Evolutionary conservation across 2,888 invertebrate genomes (phyloP).

Genomic region (Steinernema scapterisci): DNA sequence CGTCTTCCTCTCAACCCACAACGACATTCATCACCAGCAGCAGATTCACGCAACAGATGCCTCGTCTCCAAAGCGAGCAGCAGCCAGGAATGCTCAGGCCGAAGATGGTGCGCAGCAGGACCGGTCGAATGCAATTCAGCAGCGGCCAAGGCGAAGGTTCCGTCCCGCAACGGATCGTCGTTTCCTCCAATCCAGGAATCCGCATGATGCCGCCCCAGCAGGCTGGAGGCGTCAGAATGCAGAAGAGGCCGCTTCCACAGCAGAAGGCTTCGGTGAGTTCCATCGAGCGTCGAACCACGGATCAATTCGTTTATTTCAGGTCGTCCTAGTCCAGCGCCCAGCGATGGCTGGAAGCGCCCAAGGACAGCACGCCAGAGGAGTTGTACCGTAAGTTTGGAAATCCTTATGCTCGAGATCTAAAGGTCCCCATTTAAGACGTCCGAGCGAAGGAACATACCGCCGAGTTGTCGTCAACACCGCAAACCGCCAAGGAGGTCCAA

Average conservation of each 20-base stretch:
- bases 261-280: not conserved
- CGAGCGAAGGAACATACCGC: not conserved
- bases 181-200: not conserved
- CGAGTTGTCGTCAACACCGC: not conserved
- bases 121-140: not conserved
- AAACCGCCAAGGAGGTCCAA: not conserved
- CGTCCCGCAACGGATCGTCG: not conserved
- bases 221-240: not conserved
- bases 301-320: not conserved
- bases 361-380: not conserved
- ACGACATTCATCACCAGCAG: not conserved
- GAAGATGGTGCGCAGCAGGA: constrained; percentile 5
- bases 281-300: not conserved
- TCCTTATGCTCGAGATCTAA: not conserved
- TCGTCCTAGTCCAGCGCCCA: constrained; percentile 6
- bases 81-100: not conserved
- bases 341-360: not conserved
- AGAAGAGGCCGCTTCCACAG: not conserved
- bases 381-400: not conserved
- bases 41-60: not conserved
- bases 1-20: not conserved
- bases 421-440: not conserved
- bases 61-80: constrained; percentile 16
- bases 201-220: not conserved
- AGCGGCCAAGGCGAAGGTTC: not conserved